Evolutionary conservation across 2,888 invertebrate species (phyloP).

Genomic region (Drosophila dives): DNA sequence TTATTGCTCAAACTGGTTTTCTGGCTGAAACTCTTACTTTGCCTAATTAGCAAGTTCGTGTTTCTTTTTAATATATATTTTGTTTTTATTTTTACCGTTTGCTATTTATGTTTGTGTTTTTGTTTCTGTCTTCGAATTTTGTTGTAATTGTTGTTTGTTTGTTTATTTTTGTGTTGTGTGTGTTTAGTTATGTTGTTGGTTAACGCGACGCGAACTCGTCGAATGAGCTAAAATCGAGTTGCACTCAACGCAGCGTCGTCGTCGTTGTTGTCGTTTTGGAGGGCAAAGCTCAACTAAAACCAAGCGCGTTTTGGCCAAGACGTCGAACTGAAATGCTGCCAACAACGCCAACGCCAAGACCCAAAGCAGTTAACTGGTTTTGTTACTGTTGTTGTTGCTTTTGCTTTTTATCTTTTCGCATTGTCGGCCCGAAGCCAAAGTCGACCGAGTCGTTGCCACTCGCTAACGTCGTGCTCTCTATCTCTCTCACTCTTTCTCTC

Average conservation of each 20-base stretch:
- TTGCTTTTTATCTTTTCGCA: conserved; percentile 21
- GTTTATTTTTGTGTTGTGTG: conserved; percentile 22
- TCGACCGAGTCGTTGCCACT: conserved; percentile 58
- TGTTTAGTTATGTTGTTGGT: conserved; percentile 22
- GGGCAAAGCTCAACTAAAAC: conserved; percentile 82
- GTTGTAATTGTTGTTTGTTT: conserved; percentile 21
- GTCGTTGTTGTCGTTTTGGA: conserved; percentile 71
- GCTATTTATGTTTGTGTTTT: conserved; percentile 39
- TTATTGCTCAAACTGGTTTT: conserved; percentile 41
- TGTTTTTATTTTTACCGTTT: conserved; percentile 47
- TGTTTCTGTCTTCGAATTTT: conserved; percentile 30
- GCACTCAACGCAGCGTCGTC: conserved; percentile 78
- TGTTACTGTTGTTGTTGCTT: conserved; percentile 10
- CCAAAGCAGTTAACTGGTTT: conserved; percentile 68
- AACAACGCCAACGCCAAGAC: conserved; percentile 41
- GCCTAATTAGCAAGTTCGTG: conserved; percentile 53
- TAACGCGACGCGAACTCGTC: conserved; percentile 67
- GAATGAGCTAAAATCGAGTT: conserved; percentile 53
- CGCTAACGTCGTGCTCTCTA: conserved; percentile 14
- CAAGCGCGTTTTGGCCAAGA: conserved; percentile 40
- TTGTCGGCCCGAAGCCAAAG: conserved; percentile 65
- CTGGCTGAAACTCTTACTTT: conserved; percentile 34
- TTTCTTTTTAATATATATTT: conserved; percentile 8
- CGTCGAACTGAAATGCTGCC: conserved; percentile 18
- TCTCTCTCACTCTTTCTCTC: conserved; percentile 9